A percentile compares a stretch with the other conserved stretches of the same genome.
These are phyloP conservation scores for Trichogramma pretiosum DNA, from an alignment of 1,140 invertebrate species.

Conservation along the genomic window DNA sequence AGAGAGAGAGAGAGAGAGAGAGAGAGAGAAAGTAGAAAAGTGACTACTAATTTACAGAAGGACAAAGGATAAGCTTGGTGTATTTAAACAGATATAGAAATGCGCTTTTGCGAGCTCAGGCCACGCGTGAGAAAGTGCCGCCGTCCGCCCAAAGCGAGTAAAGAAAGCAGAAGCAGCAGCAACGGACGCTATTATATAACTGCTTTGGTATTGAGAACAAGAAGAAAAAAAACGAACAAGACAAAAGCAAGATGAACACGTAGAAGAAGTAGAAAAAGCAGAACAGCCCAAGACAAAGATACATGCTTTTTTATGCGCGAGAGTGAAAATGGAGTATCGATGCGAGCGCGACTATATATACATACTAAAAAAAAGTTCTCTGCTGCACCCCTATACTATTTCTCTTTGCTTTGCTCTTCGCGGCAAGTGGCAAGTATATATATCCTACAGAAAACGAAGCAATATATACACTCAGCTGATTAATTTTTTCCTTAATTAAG, in stretches of 20 bases:
- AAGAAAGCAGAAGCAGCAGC: neutral
- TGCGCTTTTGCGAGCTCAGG: neutral
- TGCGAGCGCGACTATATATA: neutral
- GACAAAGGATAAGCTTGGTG: neutral
- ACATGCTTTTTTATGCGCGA: too few species aligned
- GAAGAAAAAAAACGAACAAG: neutral
- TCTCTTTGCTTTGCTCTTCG: neutral
- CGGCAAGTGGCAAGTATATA: neutral
- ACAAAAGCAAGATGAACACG: neutral
- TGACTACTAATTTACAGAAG: constrained; percentile 5
- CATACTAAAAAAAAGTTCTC: too few species aligned
- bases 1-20: too few species aligned
- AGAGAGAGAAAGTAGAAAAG: neutral
- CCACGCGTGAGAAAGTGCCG: neutral
- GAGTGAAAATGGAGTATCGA: too few species aligned
- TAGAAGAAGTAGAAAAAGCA: neutral
- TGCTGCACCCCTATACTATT: too few species aligned
- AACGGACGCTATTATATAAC: neutral
- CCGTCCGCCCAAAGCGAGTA: neutral
- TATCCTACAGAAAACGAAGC: neutral
- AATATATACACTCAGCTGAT: constrained; percentile 2
- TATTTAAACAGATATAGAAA: neutral
- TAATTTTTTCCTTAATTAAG: constrained; percentile 10
- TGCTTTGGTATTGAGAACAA: neutral
- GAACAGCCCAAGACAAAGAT: neutral